phyloP scores from a whole-genome alignment of 2,888 invertebrate genomes.

The Eupithecia vulgata region DNA sequence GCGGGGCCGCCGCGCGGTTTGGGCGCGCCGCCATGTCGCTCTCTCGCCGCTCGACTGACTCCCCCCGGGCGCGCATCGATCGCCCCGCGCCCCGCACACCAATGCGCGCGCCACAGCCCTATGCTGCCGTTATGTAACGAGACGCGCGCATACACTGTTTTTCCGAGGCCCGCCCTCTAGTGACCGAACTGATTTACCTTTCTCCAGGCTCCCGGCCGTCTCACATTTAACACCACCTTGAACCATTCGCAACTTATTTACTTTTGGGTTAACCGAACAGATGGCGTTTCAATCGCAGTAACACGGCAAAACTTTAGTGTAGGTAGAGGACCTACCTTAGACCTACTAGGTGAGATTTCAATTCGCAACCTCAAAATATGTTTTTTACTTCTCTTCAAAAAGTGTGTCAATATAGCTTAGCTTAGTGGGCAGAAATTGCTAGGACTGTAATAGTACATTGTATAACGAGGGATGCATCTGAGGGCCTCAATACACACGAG shows the following conservation, averaged over 20 bases:
- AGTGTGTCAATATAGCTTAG: too few species aligned
- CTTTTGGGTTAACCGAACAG: conserved; percentile 26
- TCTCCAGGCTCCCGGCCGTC: background rate
- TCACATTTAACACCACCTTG: conserved; percentile 13
- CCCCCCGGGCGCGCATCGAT: conserved; percentile 82
- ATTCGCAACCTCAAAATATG: too few species aligned
- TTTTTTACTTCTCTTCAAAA: too few species aligned
- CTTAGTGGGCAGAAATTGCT: too few species aligned
- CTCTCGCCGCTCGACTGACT: conserved; percentile 82
- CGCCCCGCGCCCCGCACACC: conserved; percentile 73
- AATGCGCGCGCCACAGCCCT: conserved; percentile 73
- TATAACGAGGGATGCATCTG: too few species aligned
- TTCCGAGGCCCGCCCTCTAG: conserved; percentile 66
- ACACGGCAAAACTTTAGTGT: too few species aligned
- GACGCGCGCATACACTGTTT: conserved; percentile 74
- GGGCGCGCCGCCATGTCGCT: conserved; percentile 83
- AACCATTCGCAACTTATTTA: conserved; percentile 22
- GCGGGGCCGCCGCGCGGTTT: conserved; percentile 84
- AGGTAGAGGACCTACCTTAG: too few species aligned
- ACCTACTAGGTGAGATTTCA: too few species aligned
- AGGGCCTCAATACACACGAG: too few species aligned
- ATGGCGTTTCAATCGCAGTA: conserved; percentile 28
- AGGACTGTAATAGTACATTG: too few species aligned
- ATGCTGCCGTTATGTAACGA: conserved; percentile 74
- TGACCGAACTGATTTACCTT: conserved; percentile 29